Percentiles rank a stretch among this genome's conserved stretches.
Conservation (phyloP, 1,140 invertebrate genomes). For the Lamellibrachia luymesi region DNA sequence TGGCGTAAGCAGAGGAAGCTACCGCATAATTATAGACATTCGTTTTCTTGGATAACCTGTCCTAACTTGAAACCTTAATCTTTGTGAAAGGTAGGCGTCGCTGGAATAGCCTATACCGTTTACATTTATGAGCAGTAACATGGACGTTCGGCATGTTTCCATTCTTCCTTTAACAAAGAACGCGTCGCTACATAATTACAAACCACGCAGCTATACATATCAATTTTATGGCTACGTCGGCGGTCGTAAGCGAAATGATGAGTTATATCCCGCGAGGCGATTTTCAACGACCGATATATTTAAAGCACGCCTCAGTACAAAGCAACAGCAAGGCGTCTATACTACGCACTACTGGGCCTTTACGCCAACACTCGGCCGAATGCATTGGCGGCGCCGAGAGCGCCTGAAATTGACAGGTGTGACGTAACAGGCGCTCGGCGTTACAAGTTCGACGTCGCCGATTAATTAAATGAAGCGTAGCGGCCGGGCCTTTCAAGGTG, state of each 20-base stretch:
- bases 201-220: neutral
- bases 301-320: neutral
- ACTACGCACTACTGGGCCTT: neutral
- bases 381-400: neutral
- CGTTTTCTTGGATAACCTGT: neutral
- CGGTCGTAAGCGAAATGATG: neutral
- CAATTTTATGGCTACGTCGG: neutral
- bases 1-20: neutral
- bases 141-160: neutral
- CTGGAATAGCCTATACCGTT: neutral
- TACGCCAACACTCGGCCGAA: neutral
- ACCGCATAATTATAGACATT: neutral
- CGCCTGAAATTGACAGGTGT: neutral
- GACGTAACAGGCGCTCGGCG: neutral
- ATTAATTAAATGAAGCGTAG: constrained; percentile 5
- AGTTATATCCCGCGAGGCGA: neutral
- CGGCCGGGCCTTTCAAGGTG: neutral
- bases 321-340: neutral
- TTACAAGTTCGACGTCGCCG: neutral
- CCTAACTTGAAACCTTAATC: neutral
- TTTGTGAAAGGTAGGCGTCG: neutral
- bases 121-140: neutral
- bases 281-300: neutral
- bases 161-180: neutral
- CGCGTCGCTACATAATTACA: neutral